These are phyloP conservation scores for Agrilus biguttatus DNA, from an alignment of 2,888 invertebrate species.

Conservation along the genomic window DNA sequence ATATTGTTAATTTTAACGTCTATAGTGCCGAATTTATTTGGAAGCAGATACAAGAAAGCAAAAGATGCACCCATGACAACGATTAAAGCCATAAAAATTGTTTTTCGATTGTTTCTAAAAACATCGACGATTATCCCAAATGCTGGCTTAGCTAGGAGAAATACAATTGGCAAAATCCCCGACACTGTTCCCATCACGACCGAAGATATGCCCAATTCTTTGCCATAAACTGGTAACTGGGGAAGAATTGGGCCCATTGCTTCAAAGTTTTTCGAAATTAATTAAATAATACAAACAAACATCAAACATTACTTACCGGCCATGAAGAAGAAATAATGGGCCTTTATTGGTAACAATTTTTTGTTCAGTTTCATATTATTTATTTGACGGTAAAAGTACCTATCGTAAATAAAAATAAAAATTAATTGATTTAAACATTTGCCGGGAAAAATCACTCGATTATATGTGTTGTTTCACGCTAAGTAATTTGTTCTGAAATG, in stretches of 20 bases:
- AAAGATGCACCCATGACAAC: constrained; percentile 50
- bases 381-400: no score
- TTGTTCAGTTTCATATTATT: constrained; percentile 43
- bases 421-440: no score
- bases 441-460: no score
- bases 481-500: no score
- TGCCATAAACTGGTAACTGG: constrained; percentile 62
- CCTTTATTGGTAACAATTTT: constrained; percentile 64
- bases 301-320: constrained; percentile 47
- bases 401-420: background rate
- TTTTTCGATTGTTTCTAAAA: constrained; percentile 52
- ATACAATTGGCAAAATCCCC: constrained; percentile 59
- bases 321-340: constrained; percentile 78
- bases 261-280: constrained; percentile 25
- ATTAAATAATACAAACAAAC: background rate
- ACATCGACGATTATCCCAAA: constrained; percentile 65
- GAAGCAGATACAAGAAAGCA: constrained; percentile 55
- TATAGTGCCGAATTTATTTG: constrained; percentile 17
- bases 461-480: no score
- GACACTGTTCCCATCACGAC: constrained; percentile 64
- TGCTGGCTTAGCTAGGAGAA: constrained; percentile 60
- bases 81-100: constrained; percentile 55
- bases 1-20: background rate
- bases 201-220: constrained; percentile 62
- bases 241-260: constrained; percentile 72